A percentile compares a stretch with the other conserved stretches of the same genome.
Evolutionary conservation across 2,797 vertebrate species (phyloP).

Genomic region (Karalla daura): DNA sequence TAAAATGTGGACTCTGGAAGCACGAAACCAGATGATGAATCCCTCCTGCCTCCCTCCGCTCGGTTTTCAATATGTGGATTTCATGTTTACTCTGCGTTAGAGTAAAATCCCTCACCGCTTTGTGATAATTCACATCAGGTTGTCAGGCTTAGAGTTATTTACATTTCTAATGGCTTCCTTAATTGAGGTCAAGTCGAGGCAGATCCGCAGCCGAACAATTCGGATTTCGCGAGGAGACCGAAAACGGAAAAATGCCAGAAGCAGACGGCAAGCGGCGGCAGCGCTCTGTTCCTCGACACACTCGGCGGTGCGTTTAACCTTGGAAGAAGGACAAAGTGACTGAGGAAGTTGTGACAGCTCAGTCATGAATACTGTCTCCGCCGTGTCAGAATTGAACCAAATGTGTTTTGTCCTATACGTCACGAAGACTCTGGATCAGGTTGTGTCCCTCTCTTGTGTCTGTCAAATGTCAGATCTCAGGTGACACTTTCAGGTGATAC

Average conservation of each 20-base stretch:
- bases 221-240: constrained; percentile 23
- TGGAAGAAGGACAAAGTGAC: constrained; percentile 54
- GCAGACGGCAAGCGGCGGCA: constrained; percentile 9
- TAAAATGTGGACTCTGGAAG: constrained; percentile 12
- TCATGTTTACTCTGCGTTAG: constrained; percentile 62
- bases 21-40: constrained; percentile 13
- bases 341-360: constrained; percentile 58
- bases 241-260: constrained; percentile 1
- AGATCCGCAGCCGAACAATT: constrained; percentile 24
- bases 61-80: constrained; percentile 46
- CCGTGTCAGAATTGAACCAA: constrained; percentile 39
- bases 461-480: constrained; percentile 44
- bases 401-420: constrained; percentile 47
- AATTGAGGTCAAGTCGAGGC: constrained; percentile 82
- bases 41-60: constrained; percentile 18
- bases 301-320: constrained; percentile 61
- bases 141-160: constrained; percentile 79
- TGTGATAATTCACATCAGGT: constrained; percentile 73
- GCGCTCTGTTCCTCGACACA: constrained; percentile 23
- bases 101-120: constrained; percentile 69
- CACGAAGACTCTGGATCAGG: constrained; percentile 19
- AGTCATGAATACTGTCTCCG: constrained; percentile 55
- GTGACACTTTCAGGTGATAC: constrained; percentile 2
- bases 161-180: constrained; percentile 80
- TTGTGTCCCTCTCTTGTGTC: constrained; percentile 24